Evolutionary conservation across 92 coral and sea anemone species (phyloP).

Genomic region (Porites cylindrica): DNA sequence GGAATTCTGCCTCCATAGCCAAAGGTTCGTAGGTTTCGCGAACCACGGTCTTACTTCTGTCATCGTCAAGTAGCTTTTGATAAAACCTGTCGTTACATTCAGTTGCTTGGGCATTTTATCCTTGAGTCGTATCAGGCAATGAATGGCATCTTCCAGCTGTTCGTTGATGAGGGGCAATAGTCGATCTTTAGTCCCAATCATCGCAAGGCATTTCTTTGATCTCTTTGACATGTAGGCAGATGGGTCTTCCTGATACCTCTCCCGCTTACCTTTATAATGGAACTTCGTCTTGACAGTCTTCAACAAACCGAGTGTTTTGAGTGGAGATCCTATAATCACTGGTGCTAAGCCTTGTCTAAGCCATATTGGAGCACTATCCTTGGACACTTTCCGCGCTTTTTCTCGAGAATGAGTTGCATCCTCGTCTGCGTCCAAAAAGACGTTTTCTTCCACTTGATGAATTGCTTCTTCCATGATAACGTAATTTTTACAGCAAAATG

Average conservation of each 20-base stretch:
- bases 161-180: slow-evolving; percentile 12
- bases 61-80: background rate
- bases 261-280: background rate
- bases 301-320: background rate
- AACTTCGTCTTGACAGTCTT: background rate
- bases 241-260: background rate
- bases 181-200: background rate
- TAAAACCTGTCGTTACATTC: background rate
- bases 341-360: slow-evolving; percentile 30
- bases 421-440: background rate
- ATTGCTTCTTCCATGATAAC: slow-evolving; percentile 12
- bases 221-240: background rate
- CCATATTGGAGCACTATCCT: background rate
- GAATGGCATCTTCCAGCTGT: slow-evolving; percentile 15
- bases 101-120: background rate
- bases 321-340: slow-evolving; percentile 16
- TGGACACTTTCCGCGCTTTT: background rate
- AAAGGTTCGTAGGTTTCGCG: slow-evolving; percentile 1
- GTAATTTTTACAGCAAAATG: background rate
- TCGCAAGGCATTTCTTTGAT: background rate
- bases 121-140: background rate
- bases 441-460: background rate
- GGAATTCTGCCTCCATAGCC: background rate
- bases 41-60: slow-evolving; percentile 1
- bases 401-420: background rate